Evolutionary conservation across 2,888 invertebrate species (phyloP).

Genomic region (Mythimna vitellina): DNA sequence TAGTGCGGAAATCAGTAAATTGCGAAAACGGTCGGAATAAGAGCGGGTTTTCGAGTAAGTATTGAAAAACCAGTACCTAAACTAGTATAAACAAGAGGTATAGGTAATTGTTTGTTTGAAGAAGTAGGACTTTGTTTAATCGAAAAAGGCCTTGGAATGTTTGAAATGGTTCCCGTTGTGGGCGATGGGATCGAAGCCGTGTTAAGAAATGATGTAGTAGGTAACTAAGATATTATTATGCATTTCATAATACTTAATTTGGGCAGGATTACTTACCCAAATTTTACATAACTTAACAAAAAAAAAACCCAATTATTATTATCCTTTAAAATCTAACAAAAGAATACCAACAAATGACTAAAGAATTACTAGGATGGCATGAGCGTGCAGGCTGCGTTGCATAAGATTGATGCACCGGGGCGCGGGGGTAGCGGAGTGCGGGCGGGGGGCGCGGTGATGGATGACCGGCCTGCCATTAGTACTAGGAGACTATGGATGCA

Average conservation of each 20-base stretch:
- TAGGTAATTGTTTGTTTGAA: too few species aligned
- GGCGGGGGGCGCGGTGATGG: slow-evolving; percentile 71
- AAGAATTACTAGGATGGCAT: slow-evolving; percentile 77
- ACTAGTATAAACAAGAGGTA: too few species aligned
- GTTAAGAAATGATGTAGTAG: too few species aligned
- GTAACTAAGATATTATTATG: not conserved
- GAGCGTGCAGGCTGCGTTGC: slow-evolving; percentile 79
- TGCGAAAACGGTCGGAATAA: too few species aligned
- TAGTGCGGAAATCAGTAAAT: too few species aligned
- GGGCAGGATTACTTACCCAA: not conserved
- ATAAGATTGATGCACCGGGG: slow-evolving; percentile 84
- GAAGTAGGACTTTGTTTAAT: too few species aligned
- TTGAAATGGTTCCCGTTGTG: too few species aligned
- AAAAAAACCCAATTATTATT: not conserved
- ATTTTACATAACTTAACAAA: not conserved
- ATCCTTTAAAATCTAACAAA: slow-evolving; percentile 43
- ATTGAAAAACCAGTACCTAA: too few species aligned
- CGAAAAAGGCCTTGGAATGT: too few species aligned
- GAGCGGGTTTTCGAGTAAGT: too few species aligned
- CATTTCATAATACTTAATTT: not conserved
- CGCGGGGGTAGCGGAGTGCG: slow-evolving; percentile 58
- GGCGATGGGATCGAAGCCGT: too few species aligned
- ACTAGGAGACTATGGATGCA: slow-evolving; percentile 69
- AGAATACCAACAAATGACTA: slow-evolving; percentile 65
- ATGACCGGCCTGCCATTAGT: slow-evolving; percentile 75